Conservation (phyloP, 35 echinoderm and acorn worm genomes). For the Stichopus chloronotus region DNA sequence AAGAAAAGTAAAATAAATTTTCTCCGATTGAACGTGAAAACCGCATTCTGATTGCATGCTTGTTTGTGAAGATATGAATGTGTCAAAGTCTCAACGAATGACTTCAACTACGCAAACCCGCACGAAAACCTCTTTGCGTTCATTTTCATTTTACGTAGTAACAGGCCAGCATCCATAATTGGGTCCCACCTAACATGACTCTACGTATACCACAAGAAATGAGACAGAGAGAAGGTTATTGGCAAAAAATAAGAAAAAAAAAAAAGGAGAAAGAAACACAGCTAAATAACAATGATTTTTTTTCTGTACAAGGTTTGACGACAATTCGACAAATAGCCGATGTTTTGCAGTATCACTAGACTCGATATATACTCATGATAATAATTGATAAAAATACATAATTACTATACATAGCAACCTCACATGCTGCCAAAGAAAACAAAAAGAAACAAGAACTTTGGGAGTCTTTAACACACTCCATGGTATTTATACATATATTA, state of each 20-base stretch:
- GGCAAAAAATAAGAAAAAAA: not conserved
- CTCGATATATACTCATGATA: constrained; percentile 53
- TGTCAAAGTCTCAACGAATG: too few species aligned
- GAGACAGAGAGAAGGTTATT: not conserved
- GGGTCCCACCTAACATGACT: too few species aligned
- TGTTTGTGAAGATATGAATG: too few species aligned
- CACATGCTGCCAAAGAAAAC: constrained; percentile 23
- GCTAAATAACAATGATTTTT: not conserved
- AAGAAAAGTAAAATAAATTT: too few species aligned
- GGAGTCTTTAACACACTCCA: not conserved
- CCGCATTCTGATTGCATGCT: too few species aligned
- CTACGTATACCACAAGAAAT: too few species aligned
- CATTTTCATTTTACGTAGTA: too few species aligned
- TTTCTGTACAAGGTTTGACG: not conserved
- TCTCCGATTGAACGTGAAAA: too few species aligned
- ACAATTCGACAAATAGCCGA: not conserved
- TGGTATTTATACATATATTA: constrained; percentile 47
- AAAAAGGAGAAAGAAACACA: not conserved
- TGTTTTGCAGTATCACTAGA: constrained; percentile 31
- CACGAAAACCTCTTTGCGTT: too few species aligned
- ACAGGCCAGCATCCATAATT: too few species aligned
- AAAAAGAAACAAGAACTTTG: constrained; percentile 12
- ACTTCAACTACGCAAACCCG: too few species aligned
- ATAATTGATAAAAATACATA: constrained; percentile 30
- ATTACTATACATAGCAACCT: constrained; percentile 53